phyloP scores from a whole-genome alignment of 2,888 invertebrate genomes.

The Epinotia bilunana region DNA sequence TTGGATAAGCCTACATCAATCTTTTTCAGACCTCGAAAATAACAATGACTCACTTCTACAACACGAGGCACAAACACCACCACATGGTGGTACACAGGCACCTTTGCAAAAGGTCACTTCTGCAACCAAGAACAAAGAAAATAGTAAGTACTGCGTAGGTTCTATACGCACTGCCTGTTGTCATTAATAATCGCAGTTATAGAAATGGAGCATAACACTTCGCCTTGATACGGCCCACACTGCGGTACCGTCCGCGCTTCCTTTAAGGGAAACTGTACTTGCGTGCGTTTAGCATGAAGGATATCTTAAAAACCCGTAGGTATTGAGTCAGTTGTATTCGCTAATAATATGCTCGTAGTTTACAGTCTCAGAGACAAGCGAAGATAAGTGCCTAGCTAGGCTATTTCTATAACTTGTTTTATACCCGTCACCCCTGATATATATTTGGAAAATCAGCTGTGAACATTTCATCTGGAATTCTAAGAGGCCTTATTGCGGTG shows the following conservation, averaged over 20 bases:
- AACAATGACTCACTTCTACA: neutral
- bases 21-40: neutral
- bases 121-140: conserved; percentile 28
- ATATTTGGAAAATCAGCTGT: too few species aligned
- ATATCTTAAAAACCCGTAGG: neutral
- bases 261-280: conserved; percentile 36
- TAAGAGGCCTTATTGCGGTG: too few species aligned
- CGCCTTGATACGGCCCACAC: conserved; percentile 34
- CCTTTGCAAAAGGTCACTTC: conserved; percentile 16
- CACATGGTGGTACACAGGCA: too few species aligned
- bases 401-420: too few species aligned
- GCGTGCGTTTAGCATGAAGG: conserved; percentile 6
- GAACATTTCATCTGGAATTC: too few species aligned
- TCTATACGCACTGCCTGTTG: neutral
- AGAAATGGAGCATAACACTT: conserved; percentile 32
- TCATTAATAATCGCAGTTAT: conserved; percentile 25
- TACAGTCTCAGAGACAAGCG: neutral
- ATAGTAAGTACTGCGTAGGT: conserved; percentile 19
- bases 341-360: neutral
- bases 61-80: too few species aligned
- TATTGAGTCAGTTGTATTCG: conserved; percentile 1
- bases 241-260: conserved; percentile 24
- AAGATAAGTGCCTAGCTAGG: too few species aligned
- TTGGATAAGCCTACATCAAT: neutral
- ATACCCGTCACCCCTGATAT: too few species aligned